Base-by-base conservation (phyloP, 2,113 vertebrate genomes). In the Elachura formosa region DNA sequence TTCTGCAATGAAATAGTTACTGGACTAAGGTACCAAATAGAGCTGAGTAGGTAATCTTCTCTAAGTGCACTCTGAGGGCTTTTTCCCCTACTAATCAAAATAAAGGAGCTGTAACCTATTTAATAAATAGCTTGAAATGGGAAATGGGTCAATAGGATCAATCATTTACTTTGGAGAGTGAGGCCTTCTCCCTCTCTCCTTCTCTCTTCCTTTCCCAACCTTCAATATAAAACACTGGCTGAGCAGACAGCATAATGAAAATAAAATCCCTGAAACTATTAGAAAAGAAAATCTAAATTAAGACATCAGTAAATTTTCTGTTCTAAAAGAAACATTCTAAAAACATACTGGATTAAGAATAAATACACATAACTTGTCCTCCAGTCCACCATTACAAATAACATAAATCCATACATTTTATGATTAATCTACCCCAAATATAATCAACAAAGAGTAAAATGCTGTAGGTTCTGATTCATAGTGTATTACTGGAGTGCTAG, bases 201-300 rank as follows among this genome's bases (percentile, higher is more conserved):
- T 77, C 31, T 87, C 49, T 84, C 61, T 66, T 56, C 21, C 34
- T 80, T 40, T 59, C 58, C 63, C 94, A 95, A 55, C 75, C 79
- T 75, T 94, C 81, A 97, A 88, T 96, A 95, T 66, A 90, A 92
- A 97, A 83, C 85, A 90, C 68, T 78, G 79, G 90, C 58, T 66
- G 72, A 76, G 74, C 87, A 97, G 93, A 83, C 22, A 91, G 76
- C 61, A 81, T 94, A 96, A 97, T 96, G 93, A 97, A 97, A 97
- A 93, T 20, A 43, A 95, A 96, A 93, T 84, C 94, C 74, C 75
- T 66, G 76, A 93, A 96, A 84, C 78, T 64, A 96, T 68, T 82
- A 68, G 78, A 90, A 96, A 94, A 94, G 71, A 95, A 91, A 90
- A 93, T 90, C 84, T 80, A 84, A 96, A 97, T 89, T 92, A 94